Conservation (phyloP, 1,140 invertebrate species). For the Neodiprion virginianus region DNA sequence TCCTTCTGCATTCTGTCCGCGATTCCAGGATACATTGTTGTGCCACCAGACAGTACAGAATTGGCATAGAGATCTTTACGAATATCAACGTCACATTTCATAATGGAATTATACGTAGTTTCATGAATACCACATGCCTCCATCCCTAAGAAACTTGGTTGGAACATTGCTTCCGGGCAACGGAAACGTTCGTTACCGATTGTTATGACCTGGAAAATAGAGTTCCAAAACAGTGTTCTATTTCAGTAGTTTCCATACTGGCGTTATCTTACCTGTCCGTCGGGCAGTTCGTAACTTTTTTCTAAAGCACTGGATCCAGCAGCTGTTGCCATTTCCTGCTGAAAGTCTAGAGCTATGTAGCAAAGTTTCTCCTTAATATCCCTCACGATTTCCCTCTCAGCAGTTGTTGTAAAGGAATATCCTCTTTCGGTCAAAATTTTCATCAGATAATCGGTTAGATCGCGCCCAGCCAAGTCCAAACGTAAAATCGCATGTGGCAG, state of each 20-base stretch:
- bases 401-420: slow-evolving; percentile 74
- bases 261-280: slow-evolving; percentile 76
- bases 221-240: slow-evolving; percentile 18
- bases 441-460: slow-evolving; percentile 89
- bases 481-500: slow-evolving; percentile 84
- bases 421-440: slow-evolving; percentile 87
- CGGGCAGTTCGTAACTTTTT: slow-evolving; percentile 87
- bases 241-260: background rate
- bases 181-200: slow-evolving; percentile 95
- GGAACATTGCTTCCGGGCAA: slow-evolving; percentile 92
- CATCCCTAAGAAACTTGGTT: slow-evolving; percentile 90
- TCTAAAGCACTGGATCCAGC: slow-evolving; percentile 83
- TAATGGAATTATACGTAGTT: slow-evolving; percentile 93
- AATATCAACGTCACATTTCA: slow-evolving; percentile 94
- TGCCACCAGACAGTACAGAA: slow-evolving; percentile 86
- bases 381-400: slow-evolving; percentile 83
- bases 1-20: slow-evolving; percentile 90
- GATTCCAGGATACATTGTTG: slow-evolving; percentile 81
- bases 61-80: slow-evolving; percentile 92
- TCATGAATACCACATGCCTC: slow-evolving; percentile 91
- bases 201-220: slow-evolving; percentile 71
- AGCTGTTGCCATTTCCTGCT: slow-evolving; percentile 87
- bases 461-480: slow-evolving; percentile 88
- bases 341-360: slow-evolving; percentile 84
- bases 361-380: slow-evolving; percentile 90